These are phyloP conservation scores for Hydropsyche tenuis DNA, from an alignment of 1,140 invertebrate genomes.

Conservation along the genomic window DNA sequence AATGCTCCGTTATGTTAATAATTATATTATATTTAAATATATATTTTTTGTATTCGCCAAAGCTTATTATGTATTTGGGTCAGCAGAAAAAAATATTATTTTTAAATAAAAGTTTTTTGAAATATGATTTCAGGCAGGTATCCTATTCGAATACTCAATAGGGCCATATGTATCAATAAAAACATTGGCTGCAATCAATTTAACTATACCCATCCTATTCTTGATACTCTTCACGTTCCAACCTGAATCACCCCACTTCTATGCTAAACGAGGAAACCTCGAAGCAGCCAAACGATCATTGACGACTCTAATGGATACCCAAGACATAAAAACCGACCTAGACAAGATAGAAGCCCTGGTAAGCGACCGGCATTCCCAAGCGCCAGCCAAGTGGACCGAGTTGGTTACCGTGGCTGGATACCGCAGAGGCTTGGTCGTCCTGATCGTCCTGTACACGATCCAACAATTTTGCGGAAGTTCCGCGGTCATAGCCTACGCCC, in stretches of 20 bases:
- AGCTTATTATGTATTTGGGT: no score
- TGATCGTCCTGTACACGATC: constrained; percentile 69
- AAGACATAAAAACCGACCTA: constrained; percentile 68
- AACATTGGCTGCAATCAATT: constrained; percentile 64
- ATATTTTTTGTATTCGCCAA: no score
- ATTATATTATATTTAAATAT: no score
- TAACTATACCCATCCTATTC: constrained; percentile 63
- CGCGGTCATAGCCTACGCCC: constrained; percentile 75
- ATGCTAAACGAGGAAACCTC: constrained; percentile 60
- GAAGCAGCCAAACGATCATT: constrained; percentile 61
- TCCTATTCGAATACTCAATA: constrained; percentile 71
- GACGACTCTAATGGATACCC: constrained; percentile 60
- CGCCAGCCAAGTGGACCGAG: constrained; percentile 63
- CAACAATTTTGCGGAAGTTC: constrained; percentile 79
- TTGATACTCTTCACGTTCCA: constrained; percentile 63
- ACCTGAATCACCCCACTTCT: constrained; percentile 67
- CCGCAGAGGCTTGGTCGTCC: constrained; percentile 67
- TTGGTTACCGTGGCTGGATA: constrained; percentile 67
- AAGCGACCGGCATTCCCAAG: constrained; percentile 63
- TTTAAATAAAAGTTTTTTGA: no score
- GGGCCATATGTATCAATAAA: constrained; percentile 67
- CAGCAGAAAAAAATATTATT: no score
- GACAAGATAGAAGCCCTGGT: constrained; percentile 67
- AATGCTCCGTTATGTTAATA: no score
- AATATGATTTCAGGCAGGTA: constrained; percentile 70